These are phyloP conservation scores for Anoura caudifer DNA, from an alignment of 2,113 vertebrate genomes.

Conservation along the genomic window DNA sequence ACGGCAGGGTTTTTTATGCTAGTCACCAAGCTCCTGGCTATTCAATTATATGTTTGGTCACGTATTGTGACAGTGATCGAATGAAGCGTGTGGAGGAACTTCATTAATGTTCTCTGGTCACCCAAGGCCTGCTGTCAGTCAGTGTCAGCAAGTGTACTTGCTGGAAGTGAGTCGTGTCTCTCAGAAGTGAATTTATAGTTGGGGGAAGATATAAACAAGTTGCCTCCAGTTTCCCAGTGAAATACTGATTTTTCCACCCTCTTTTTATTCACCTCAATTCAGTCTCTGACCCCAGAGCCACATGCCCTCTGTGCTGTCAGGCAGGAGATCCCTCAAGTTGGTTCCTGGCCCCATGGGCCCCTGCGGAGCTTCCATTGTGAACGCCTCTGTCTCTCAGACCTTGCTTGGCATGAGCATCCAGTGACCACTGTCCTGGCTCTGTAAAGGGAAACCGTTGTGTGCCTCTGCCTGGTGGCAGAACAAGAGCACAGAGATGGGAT, in stretches of 20 bases:
- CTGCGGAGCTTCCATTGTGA: not conserved
- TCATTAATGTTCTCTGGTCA: not conserved
- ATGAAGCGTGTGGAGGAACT: not conserved
- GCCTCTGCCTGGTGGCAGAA: not conserved
- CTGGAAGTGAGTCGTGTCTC: not conserved
- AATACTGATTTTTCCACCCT: not conserved
- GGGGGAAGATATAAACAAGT: not conserved
- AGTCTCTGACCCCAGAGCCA: not conserved
- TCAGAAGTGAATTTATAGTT: constrained; percentile 10
- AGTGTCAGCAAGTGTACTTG: not conserved
- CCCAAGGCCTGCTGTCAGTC: constrained; percentile 16
- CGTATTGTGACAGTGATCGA: not conserved
- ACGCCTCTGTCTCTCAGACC: not conserved
- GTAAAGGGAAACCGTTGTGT: not conserved
- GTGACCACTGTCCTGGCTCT: not conserved
- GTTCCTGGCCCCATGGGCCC: not conserved
- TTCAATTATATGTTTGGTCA: not conserved
- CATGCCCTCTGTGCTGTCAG: not conserved
- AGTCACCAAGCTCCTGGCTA: not conserved
- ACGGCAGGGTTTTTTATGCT: not conserved
- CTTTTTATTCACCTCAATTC: not conserved
- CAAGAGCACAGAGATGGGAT: not conserved
- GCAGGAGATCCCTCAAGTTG: not conserved
- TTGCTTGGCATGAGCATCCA: not conserved
- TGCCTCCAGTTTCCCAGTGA: not conserved